These are phyloP conservation scores for Argya squamiceps DNA, from an alignment of 2,797 vertebrate species.

Conservation along the genomic window DNA sequence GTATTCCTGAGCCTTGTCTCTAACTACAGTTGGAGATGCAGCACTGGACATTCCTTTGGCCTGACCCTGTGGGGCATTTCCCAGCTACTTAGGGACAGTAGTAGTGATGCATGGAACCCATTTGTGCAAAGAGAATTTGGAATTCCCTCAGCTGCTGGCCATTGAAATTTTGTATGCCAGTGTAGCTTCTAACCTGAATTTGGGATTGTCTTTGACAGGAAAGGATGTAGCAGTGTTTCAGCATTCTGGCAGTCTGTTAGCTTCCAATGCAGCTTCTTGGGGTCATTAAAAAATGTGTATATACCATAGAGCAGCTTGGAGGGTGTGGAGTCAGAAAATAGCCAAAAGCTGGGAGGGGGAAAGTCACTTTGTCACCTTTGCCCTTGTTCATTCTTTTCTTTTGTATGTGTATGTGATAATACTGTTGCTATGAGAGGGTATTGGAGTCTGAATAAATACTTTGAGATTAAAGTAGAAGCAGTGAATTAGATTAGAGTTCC, in stretches of 20 bases:
- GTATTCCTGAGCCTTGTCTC: not conserved
- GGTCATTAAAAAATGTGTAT: not conserved
- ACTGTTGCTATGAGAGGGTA: not conserved
- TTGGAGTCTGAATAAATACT: not conserved
- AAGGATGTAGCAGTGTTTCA: not conserved
- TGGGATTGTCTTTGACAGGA: not conserved
- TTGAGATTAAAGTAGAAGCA: not conserved
- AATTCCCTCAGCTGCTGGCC: not conserved
- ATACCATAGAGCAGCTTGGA: not conserved
- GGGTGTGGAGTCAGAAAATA: not conserved
- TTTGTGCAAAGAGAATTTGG: not conserved
- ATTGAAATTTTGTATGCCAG: not conserved
- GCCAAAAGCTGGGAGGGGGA: accelerated
- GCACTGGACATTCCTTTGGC: too few species aligned
- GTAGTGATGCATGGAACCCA: not conserved
- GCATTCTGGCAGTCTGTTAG: not conserved
- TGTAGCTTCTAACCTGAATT: not conserved
- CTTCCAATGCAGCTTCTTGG: not conserved
- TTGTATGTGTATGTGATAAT: not conserved
- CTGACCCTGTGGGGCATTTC: not conserved
- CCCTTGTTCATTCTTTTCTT: not conserved
- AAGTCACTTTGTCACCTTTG: not conserved
- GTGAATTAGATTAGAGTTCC: not conserved
- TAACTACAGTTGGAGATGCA: not conserved
- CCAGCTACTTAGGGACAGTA: not conserved